phyloP scores from a whole-genome alignment of 2,888 invertebrate species.

The Blomia tropicalis region DNA sequence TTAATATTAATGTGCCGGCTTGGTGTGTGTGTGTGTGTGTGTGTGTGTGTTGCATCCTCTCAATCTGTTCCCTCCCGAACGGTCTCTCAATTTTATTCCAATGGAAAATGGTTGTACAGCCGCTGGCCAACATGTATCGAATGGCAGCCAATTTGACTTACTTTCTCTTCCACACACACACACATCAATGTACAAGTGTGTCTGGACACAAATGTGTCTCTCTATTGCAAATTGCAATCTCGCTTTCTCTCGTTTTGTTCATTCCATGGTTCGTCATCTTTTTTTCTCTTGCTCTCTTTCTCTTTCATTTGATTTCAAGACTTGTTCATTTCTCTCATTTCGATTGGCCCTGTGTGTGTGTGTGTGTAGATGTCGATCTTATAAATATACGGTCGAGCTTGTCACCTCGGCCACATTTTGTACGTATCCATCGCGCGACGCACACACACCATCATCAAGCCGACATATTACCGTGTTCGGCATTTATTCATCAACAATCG shows the following conservation, averaged over 20 bases:
- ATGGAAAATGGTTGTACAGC: neutral
- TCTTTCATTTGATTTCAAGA: neutral
- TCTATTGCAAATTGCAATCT: no score
- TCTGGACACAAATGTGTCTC: no score
- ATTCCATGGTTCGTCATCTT: neutral
- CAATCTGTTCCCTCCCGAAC: no score
- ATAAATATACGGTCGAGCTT: neutral
- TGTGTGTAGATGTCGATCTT: neutral
- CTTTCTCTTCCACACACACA: neutral
- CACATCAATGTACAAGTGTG: no score
- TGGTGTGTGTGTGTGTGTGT: neutral
- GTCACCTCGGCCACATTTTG: conserved; percentile 12
- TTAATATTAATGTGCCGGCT: conserved; percentile 4
- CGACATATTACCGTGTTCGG: no score
- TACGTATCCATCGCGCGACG: neutral
- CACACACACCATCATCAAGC: neutral
- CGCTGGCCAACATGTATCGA: conserved; percentile 9
- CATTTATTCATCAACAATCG: no score
- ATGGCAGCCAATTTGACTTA: neutral
- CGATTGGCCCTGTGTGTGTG: neutral
- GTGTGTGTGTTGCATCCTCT: neutral
- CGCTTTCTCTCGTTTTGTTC: neutral
- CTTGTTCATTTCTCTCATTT: neutral
- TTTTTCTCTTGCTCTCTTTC: neutral
- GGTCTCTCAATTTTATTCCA: neutral